Evolutionary conservation across 2,888 invertebrate genomes (phyloP), one percentile per base, ranked within the genome.

Genomic region (Diarsia rubi): DNA sequence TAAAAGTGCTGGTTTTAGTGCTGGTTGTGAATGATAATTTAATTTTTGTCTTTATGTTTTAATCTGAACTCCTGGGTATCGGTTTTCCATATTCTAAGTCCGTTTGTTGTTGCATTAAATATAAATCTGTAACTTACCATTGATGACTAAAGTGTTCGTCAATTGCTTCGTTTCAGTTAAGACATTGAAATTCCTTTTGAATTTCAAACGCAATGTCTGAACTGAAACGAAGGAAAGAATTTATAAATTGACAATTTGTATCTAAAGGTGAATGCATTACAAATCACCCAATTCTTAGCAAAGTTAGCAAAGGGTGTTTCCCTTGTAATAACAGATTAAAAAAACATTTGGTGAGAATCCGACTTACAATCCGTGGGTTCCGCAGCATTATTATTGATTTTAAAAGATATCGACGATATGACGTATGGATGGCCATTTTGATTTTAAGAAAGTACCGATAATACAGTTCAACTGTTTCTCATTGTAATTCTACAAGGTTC

Each of bases 321-420:
- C 21, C n/a, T 42, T 70, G 72, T 68, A 65, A 72, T 79, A 79
- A 72, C 16, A 69, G 54, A 68, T 79, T 57, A 72, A 83, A 83
- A 68, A 83, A 62, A 72, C 68, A 81, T 81, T 60, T 52, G n/a
- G 42, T 65, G 3, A 42, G 37, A 64, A 65, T 49, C 47, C 27
- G 54, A 12, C 21, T 21, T 68, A 14, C 9, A 1, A 12, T 8
- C 2, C 8, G 24, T 37, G 16, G 84, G 65, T 83, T 83, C 80
- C 49, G 73, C 27, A 79, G 21, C 21, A 59, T 57, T 5, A 16
- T 12, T 12, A 59, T 16, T 54, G 0, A 45, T 27, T 9, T 45
- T 5, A 74, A 54, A 45, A 1, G 9, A 31, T 37, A 37, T 8
- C 37, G 37, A 5, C 37, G 3, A 37, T 37, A n/a, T n/a, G n/a